These are phyloP conservation scores for Apodemia zela DNA, from an alignment of 2,888 invertebrate species.

Conservation along the genomic window DNA sequence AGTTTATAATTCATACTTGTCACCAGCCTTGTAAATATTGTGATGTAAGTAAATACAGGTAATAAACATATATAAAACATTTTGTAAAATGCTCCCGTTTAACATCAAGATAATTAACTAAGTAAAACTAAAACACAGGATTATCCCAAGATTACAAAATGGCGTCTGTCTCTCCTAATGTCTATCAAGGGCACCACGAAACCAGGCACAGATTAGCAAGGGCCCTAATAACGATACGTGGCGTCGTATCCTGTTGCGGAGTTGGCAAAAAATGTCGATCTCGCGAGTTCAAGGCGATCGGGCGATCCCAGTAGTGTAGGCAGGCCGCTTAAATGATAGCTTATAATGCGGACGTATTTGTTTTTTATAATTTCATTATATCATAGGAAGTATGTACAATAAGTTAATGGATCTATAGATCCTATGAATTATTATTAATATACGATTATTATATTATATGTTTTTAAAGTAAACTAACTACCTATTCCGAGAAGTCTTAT, in stretches of 20 bases:
- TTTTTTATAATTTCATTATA: slow-evolving; percentile 3
- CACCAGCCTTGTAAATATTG: too few species aligned
- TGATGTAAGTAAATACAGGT: too few species aligned
- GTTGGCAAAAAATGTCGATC: slow-evolving; percentile 71
- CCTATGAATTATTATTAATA: too few species aligned
- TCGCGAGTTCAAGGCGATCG: slow-evolving; percentile 73
- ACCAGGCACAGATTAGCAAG: slow-evolving; percentile 39
- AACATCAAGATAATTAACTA: background rate
- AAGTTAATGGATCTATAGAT: background rate
- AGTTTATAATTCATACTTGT: too few species aligned
- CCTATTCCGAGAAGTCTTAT: too few species aligned
- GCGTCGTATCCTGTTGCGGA: slow-evolving; percentile 67
- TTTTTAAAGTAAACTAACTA: too few species aligned
- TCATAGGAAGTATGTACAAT: background rate
- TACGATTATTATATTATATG: too few species aligned
- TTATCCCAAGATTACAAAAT: slow-evolving; percentile 32
- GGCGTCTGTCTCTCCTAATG: slow-evolving; percentile 40
- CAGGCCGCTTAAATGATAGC: background rate
- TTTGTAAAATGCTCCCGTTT: background rate
- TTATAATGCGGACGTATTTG: slow-evolving; percentile 6
- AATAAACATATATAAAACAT: too few species aligned
- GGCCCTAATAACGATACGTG: slow-evolving; percentile 45
- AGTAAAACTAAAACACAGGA: slow-evolving; percentile 12
- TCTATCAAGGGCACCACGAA: slow-evolving; percentile 64
- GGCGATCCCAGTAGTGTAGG: slow-evolving; percentile 50